Base-by-base conservation (phyloP, 2,797 vertebrate genomes). In the Capromys pilorides region DNA sequence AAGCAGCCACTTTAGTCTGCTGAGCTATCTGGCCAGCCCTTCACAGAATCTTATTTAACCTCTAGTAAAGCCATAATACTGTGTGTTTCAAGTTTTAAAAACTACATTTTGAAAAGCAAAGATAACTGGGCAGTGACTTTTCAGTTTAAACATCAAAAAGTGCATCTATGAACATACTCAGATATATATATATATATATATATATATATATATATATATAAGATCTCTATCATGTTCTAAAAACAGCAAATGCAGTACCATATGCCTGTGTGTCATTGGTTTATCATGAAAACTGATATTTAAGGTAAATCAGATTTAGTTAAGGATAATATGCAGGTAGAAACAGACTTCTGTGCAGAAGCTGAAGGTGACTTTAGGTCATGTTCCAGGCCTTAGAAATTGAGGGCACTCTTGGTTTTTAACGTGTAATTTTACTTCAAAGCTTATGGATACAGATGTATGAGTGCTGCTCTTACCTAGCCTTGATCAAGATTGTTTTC, bases 351-450 rank as follows among this genome's bases (percentile, higher is more conserved):
- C 75, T 78, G 31, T 88, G 45, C 62, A 94, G 26, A 87, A 92
- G 22, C 39, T 94, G 36, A 94, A 84, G 69, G 79, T 88, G 57
- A 93, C 71, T 71, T 90, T 31, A 73, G 83, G 90, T 94, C 71
- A 89, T 88, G 96, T 92, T 90, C 41, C 49, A 83, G 81, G 75
- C 73, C 83, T 97, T 95, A 45, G 81, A 97, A 83, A 95, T 54
- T 88, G 86, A 96, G 93, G 75, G 49, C 49, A 73, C 49, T 64
- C 33, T 31, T 89, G 67, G 13, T 59, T 90, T 67, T 75, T 94
- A 90, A 86, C 59, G 36, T 89, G 90, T 96, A 95, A 97, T 96
- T 96, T 96, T 88, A 97, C 96, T 97, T 97, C 97, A 97, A 97
- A 97, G 97, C 95, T 85, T 93, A 75, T 81, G 69, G 96, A 81